phyloP scores from a whole-genome alignment of 1,140 invertebrate species.

The Nebria ingens region DNA sequence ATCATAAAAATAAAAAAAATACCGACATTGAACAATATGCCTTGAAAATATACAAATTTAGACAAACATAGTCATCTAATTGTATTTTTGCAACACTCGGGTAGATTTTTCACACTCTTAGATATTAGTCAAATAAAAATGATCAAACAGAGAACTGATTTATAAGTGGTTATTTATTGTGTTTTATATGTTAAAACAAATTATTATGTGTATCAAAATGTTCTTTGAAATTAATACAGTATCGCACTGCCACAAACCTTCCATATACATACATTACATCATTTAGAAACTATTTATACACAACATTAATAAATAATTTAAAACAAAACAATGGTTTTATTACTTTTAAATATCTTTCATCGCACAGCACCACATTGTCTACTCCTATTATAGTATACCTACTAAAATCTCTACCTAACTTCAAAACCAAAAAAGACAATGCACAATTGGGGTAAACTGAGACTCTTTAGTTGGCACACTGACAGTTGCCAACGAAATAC shows the following conservation, averaged over 20 bases:
- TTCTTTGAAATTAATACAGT: not conserved
- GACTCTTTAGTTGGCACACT: too few relatives aligned
- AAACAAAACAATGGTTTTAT: too few relatives aligned
- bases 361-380: too few relatives aligned
- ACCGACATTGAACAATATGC: not conserved
- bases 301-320: not conserved
- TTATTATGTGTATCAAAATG: not conserved
- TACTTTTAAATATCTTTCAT: too few relatives aligned
- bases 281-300: not conserved
- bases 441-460: too few relatives aligned
- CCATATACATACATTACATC: not conserved
- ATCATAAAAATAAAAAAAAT: too few relatives aligned
- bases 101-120: not conserved
- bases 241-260: not conserved
- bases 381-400: too few relatives aligned
- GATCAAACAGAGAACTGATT: not conserved
- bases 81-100: constrained; percentile 8
- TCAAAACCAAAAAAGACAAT: too few relatives aligned
- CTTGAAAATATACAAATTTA: not conserved
- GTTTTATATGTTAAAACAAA: not conserved
- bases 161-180: not conserved
- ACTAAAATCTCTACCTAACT: too few relatives aligned
- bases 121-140: not conserved
- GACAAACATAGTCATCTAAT: not conserved
- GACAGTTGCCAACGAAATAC: too few relatives aligned